These are phyloP conservation scores for Beris morrisii DNA, from an alignment of 2,888 invertebrate species.

Conservation along the genomic window DNA sequence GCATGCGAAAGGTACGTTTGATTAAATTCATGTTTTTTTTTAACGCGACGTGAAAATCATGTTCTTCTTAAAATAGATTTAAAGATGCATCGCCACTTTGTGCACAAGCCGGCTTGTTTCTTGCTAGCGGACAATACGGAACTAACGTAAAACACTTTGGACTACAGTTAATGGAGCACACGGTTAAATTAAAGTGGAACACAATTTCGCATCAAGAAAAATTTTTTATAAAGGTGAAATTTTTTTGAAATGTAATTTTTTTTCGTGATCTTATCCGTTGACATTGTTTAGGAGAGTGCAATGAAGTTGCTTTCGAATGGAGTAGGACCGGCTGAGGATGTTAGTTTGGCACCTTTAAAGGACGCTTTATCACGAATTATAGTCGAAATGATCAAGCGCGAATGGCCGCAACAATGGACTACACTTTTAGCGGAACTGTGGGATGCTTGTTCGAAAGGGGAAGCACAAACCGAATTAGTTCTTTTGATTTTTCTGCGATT, in stretches of 20 bases:
- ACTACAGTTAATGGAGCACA: conserved; percentile 88
- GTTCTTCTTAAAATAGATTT: conserved; percentile 56
- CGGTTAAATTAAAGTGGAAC: conserved; percentile 91
- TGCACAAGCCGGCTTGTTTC: conserved; percentile 80
- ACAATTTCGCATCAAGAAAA: conserved; percentile 85
- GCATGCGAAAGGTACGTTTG: conserved; percentile 69
- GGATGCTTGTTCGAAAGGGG: conserved; percentile 78
- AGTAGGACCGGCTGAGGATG: conserved; percentile 71
- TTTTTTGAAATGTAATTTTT: conserved; percentile 33
- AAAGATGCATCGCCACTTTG: conserved; percentile 86
- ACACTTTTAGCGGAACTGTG: conserved; percentile 80
- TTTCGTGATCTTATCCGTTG: not conserved
- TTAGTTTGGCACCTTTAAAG: conserved; percentile 71
- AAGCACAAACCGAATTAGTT: conserved; percentile 87
- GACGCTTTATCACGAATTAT: conserved; percentile 87
- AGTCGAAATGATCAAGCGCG: conserved; percentile 94
- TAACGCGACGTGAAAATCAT: not conserved
- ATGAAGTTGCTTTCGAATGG: conserved; percentile 80
- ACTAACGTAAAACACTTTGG: conserved; percentile 87
- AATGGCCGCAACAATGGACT: conserved; percentile 98
- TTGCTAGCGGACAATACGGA: conserved; percentile 77
- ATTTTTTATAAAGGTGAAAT: conserved; percentile 75
- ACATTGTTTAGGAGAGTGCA: conserved; percentile 69
- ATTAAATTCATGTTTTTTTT: conserved; percentile 4
- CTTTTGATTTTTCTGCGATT: conserved; percentile 84